Conservation (phyloP, 2,888 invertebrate genomes). For the Allygus modestus region DNA sequence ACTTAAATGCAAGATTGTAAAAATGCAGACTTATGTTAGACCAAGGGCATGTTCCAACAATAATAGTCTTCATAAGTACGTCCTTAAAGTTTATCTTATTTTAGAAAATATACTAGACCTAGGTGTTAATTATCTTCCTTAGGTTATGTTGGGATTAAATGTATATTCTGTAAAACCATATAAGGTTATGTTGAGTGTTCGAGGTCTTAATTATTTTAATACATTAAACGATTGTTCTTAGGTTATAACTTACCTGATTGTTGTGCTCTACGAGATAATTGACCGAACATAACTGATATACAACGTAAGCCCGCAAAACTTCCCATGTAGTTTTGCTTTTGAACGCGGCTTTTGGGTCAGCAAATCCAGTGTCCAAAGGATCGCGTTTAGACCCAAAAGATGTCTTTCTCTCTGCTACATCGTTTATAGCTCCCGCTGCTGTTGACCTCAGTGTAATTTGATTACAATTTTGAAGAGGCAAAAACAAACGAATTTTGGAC, state of each 20-base stretch:
- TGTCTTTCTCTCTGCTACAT: slow-evolving; percentile 56
- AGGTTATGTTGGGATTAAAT: too few species aligned
- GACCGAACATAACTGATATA: slow-evolving; percentile 94
- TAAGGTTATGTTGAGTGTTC: too few species aligned
- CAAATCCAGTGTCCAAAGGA: slow-evolving; percentile 90
- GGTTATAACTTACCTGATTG: slow-evolving; percentile 84
- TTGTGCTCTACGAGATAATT: slow-evolving; percentile 94
- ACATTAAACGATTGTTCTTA: too few species aligned
- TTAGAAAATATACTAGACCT: too few species aligned
- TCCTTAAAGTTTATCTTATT: too few species aligned
- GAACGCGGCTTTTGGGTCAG: slow-evolving; percentile 93
- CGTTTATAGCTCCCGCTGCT: slow-evolving; percentile 68
- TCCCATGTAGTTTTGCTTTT: slow-evolving; percentile 97
- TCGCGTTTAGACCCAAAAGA: slow-evolving; percentile 74
- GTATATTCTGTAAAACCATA: too few species aligned
- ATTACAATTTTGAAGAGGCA: slow-evolving; percentile 66
- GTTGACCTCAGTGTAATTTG: slow-evolving; percentile 72
- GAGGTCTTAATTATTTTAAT: too few species aligned
- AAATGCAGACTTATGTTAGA: neutral
- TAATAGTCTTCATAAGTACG: neutral
- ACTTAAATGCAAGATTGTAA: too few species aligned
- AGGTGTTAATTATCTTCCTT: too few species aligned
- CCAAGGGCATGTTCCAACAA: slow-evolving; percentile 22
- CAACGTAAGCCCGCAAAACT: slow-evolving; percentile 92
- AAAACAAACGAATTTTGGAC: slow-evolving; percentile 70